Evolutionary conservation across 2,888 invertebrate genomes (phyloP).

Genomic region (Drosophila antonietae): DNA sequence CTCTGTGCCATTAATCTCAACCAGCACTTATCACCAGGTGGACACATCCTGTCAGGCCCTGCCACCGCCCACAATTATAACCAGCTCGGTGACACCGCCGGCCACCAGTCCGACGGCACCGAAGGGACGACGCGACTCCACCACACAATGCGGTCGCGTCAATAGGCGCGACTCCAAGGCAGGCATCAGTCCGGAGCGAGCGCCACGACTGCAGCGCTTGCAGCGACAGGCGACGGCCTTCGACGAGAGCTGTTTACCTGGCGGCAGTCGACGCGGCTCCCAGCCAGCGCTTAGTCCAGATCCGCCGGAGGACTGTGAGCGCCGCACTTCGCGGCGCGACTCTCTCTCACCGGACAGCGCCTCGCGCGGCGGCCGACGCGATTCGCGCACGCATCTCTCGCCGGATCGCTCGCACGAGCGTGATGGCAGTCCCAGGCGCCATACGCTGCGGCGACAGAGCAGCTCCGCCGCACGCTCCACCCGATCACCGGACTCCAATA

Average conservation of each 20-base stretch:
- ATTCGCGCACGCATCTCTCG: conserved; percentile 91
- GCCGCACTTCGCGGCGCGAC: conserved; percentile 90
- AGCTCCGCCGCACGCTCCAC: conserved; percentile 89
- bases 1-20: conserved; percentile 86
- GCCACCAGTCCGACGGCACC: conserved; percentile 91
- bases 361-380: conserved; percentile 88
- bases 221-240: conserved; percentile 95
- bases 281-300: conserved; percentile 94
- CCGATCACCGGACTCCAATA: conserved; percentile 90
- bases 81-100: conserved; percentile 93
- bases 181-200: conserved; percentile 88
- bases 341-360: conserved; percentile 96
- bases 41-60: conserved; percentile 88
- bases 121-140: conserved; percentile 90
- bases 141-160: conserved; percentile 91
- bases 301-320: conserved; percentile 88
- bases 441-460: conserved; percentile 91
- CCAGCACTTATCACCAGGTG: conserved; percentile 86
- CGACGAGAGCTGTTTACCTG: conserved; percentile 92
- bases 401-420: conserved; percentile 93
- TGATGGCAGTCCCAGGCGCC: conserved; percentile 91
- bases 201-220: conserved; percentile 88
- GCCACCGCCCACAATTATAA: conserved; percentile 92
- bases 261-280: conserved; percentile 90
- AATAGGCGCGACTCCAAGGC: conserved; percentile 89